phyloP scores from a whole-genome alignment of 2,888 invertebrate genomes.

The Eumacrocentrus americanus region DNA sequence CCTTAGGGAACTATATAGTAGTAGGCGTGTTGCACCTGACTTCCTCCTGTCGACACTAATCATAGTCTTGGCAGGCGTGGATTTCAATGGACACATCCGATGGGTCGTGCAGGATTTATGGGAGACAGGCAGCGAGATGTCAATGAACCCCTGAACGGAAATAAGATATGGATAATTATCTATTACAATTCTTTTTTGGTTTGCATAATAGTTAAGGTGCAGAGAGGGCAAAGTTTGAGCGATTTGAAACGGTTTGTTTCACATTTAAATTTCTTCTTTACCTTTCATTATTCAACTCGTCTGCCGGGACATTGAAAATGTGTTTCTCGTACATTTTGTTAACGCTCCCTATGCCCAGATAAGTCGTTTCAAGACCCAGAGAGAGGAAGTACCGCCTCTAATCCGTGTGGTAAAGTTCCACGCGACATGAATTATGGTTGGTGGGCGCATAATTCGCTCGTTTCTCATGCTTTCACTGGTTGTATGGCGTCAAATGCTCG shows the following conservation, averaged over 20 bases:
- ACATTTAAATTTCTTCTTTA: slow-evolving; percentile 23
- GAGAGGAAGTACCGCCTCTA: slow-evolving; percentile 33
- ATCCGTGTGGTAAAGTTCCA: slow-evolving; percentile 36
- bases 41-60: slow-evolving; percentile 27
- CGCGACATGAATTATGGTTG: slow-evolving; percentile 46
- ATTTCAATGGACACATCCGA: background rate
- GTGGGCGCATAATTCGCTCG: slow-evolving; percentile 48
- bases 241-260: slow-evolving; percentile 26
- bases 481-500: slow-evolving; percentile 37
- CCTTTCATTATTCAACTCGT: slow-evolving; percentile 14
- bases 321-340: slow-evolving; percentile 24
- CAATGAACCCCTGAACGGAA: background rate
- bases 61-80: slow-evolving; percentile 2
- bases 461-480: slow-evolving; percentile 49
- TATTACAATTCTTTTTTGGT: background rate
- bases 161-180: background rate
- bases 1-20: too few relatives aligned
- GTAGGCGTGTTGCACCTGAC: slow-evolving; percentile 36
- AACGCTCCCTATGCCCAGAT: slow-evolving; percentile 4
- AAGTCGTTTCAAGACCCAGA: slow-evolving; percentile 7
- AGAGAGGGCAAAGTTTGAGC: slow-evolving; percentile 4
- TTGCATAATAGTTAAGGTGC: background rate
- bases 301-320: slow-evolving; percentile 21
- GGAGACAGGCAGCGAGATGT: background rate
- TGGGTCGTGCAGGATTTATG: background rate